Conservation (phyloP, 2,797 vertebrate species). For the Chrosomus eos region DNA sequence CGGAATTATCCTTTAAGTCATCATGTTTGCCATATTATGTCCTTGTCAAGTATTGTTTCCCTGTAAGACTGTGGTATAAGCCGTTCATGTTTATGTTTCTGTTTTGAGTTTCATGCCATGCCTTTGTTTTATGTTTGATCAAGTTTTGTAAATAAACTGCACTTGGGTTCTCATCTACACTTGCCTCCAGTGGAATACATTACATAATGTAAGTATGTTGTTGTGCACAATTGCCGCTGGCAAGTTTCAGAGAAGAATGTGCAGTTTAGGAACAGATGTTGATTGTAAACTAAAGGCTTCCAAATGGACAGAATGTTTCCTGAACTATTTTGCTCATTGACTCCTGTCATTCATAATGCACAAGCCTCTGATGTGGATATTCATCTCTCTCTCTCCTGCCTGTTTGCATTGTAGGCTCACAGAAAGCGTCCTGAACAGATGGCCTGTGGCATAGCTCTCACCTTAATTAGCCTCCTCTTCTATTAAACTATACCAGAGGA, state of each 20-base stretch:
- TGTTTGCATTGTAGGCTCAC: constrained; percentile 14
- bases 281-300: constrained; percentile 20
- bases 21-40: too few species aligned
- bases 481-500: constrained; percentile 46
- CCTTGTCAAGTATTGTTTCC: too few species aligned
- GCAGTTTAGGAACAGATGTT: constrained; percentile 9
- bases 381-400: constrained; percentile 4
- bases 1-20: too few species aligned
- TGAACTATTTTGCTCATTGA: constrained; percentile 30
- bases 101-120: too few species aligned
- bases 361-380: constrained; percentile 29
- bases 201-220: not conserved
- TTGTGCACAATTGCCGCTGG: not conserved
- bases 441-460: constrained; percentile 40
- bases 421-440: constrained; percentile 53
- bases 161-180: too few species aligned
- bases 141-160: too few species aligned
- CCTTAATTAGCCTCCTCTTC: constrained; percentile 41
- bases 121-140: too few species aligned
- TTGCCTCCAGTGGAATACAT: too few species aligned
- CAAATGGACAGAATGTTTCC: constrained; percentile 46
- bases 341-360: constrained; percentile 39
- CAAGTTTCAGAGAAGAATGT: not conserved
- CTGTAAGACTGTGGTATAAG: too few species aligned
- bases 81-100: too few species aligned